phyloP scores from a whole-genome alignment of 2,113 vertebrate species.

The Carassius carassius region DNA sequence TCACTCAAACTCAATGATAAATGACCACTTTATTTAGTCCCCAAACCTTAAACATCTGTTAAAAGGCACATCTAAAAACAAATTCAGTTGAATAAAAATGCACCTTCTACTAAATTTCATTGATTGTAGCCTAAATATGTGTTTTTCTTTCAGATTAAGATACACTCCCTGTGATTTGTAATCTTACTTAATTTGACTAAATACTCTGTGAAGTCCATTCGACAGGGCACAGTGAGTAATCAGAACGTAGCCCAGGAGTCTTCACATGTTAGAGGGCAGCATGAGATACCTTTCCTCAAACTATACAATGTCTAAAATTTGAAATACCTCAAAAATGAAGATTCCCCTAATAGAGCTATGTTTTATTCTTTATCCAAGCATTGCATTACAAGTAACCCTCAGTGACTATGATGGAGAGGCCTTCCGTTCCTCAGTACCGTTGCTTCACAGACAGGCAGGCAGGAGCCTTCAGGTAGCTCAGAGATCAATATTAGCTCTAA shows the following conservation, averaged over 20 bases:
- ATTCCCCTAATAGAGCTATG: background rate
- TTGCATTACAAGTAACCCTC: constrained; percentile 31
- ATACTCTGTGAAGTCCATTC: background rate
- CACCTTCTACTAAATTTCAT: background rate
- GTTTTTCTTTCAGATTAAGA: background rate
- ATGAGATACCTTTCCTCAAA: background rate
- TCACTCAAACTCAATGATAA: background rate
- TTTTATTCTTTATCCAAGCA: constrained; percentile 34
- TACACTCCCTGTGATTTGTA: background rate
- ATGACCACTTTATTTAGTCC: constrained; percentile 11
- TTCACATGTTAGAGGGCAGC: background rate
- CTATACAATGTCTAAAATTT: background rate
- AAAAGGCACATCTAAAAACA: background rate
- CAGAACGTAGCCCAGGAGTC: background rate
- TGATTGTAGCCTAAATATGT: background rate
- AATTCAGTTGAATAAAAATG: background rate
- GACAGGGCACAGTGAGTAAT: background rate
- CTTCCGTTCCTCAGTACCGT: background rate
- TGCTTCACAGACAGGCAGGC: constrained; percentile 38
- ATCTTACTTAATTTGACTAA: background rate
- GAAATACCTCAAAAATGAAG: background rate
- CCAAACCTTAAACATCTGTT: background rate
- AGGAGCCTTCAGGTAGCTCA: constrained; percentile 39
- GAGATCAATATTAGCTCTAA: constrained; percentile 47
- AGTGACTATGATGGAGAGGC: constrained; percentile 38